A percentile compares a stretch with the other conserved stretches of the same genome.
phyloP scores from a whole-genome alignment of 2,888 invertebrate species.

The Limnephilus rhombicus region DNA sequence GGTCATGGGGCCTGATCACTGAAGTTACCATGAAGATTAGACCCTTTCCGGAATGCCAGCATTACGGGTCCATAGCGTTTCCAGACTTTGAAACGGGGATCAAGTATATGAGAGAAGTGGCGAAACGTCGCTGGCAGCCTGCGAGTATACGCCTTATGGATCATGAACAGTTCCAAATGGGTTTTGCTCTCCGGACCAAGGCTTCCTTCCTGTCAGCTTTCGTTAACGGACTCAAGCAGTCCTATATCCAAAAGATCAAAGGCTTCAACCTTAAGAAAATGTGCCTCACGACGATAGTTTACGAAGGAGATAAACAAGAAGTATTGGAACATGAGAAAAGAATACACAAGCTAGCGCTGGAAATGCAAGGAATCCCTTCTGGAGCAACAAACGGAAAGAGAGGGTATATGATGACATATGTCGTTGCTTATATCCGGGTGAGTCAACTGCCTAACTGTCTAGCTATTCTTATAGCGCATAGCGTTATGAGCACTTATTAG shows the following conservation, averaged over 20 bases:
- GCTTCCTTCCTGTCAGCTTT: conserved; percentile 71
- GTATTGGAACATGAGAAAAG: conserved; percentile 79
- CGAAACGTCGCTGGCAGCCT: conserved; percentile 90
- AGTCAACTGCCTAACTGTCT: conserved; percentile 66
- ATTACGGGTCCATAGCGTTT: conserved; percentile 97
- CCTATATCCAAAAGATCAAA: conserved; percentile 92
- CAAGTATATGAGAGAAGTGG: conserved; percentile 91
- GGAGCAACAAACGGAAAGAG: conserved; percentile 96
- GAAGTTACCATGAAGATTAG: conserved; percentile 94
- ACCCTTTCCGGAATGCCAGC: conserved; percentile 89
- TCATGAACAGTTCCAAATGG: conserved; percentile 96
- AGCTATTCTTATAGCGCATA: no score
- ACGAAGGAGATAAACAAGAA: conserved; percentile 89
- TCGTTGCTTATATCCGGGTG: conserved; percentile 97
- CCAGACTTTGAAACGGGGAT: conserved; percentile 96
- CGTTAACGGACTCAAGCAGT: conserved; percentile 81
- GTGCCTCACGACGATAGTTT: conserved; percentile 94
- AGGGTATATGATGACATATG: conserved; percentile 97
- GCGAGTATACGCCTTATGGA: conserved; percentile 99
- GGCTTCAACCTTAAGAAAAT: conserved; percentile 89
- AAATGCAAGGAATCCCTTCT: conserved; percentile 90
- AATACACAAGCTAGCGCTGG: conserved; percentile 87
- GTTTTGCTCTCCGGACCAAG: conserved; percentile 84
- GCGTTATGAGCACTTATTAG: no score
- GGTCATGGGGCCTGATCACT: conserved; percentile 96